Percentiles rank a stretch among this genome's conserved stretches.
Conservation (phyloP, 2,797 vertebrate genomes). For the Pangasius sanitwongsei region DNA sequence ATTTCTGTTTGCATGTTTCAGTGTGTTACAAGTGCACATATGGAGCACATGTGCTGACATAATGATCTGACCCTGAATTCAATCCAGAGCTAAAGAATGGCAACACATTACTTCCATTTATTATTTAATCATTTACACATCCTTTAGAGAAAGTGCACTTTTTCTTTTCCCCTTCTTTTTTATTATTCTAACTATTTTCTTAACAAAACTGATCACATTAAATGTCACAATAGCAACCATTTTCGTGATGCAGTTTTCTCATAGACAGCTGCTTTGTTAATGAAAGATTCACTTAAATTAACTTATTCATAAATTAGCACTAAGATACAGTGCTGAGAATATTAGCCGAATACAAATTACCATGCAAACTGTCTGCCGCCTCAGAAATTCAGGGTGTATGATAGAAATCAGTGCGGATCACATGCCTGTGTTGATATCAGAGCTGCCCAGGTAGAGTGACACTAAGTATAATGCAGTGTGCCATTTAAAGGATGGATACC, state of each 20-base stretch:
- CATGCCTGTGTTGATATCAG: conserved; percentile 55
- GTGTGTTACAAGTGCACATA: conserved; percentile 61
- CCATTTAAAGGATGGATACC: conserved; percentile 64
- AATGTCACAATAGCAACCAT: not conserved
- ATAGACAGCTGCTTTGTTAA: conserved; percentile 37
- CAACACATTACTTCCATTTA: not conserved
- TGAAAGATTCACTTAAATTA: conserved; percentile 35
- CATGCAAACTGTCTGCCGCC: conserved; percentile 23
- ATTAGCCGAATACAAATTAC: conserved; percentile 15
- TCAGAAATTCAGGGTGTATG: conserved; percentile 47
- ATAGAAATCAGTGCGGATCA: conserved; percentile 52
- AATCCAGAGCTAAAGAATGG: not conserved
- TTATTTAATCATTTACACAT: conserved; percentile 7
- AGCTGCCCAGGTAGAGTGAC: conserved; percentile 55
- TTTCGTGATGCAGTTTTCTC: not conserved
- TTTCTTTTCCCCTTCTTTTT: not conserved
- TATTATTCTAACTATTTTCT: not conserved
- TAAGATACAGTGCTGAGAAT: conserved; percentile 10
- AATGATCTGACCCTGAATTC: conserved; percentile 20
- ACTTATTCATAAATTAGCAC: conserved; percentile 25
- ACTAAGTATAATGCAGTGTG: conserved; percentile 62
- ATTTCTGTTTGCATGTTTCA: conserved; percentile 71
- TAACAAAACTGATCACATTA: not conserved
- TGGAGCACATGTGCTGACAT: conserved; percentile 41
- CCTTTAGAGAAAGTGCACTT: not conserved